Conservation (phyloP, 1,140 invertebrate species). For the Halyomorpha halys region DNA sequence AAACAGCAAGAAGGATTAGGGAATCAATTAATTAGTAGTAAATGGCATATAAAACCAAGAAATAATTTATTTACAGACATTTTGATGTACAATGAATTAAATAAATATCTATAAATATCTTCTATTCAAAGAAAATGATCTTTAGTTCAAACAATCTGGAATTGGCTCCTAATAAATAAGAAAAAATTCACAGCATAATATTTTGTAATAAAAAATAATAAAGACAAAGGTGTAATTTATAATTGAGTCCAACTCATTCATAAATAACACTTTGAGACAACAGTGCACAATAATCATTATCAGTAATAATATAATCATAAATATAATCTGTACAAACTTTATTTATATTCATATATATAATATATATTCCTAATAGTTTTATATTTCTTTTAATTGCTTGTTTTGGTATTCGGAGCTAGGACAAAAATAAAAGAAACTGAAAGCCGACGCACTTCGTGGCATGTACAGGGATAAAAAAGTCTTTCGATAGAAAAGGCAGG, state of each 20-base stretch:
- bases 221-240: too few species aligned
- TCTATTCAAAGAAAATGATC: neutral
- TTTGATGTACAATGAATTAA: neutral
- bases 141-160: neutral
- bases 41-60: conserved; percentile 7
- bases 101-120: neutral
- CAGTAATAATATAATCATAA: conserved; percentile 15
- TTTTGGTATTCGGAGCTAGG: too few species aligned
- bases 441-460: too few species aligned
- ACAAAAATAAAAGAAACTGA: too few species aligned
- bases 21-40: neutral
- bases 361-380: conserved; percentile 7
- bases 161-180: neutral
- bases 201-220: too few species aligned
- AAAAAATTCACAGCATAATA: too few species aligned
- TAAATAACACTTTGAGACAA: conserved; percentile 6
- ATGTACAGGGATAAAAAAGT: too few species aligned
- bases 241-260: neutral
- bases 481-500: too few species aligned
- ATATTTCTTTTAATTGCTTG: neutral
- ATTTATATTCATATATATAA: conserved; percentile 4
- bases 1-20: neutral
- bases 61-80: conserved; percentile 11
- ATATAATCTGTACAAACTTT: conserved; percentile 17
- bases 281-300: conserved; percentile 4